A percentile compares a stretch with the other conserved stretches of the same genome.
These are phyloP conservation scores for Podargus strigoides DNA, from an alignment of 2,797 vertebrate species.

Conservation along the genomic window DNA sequence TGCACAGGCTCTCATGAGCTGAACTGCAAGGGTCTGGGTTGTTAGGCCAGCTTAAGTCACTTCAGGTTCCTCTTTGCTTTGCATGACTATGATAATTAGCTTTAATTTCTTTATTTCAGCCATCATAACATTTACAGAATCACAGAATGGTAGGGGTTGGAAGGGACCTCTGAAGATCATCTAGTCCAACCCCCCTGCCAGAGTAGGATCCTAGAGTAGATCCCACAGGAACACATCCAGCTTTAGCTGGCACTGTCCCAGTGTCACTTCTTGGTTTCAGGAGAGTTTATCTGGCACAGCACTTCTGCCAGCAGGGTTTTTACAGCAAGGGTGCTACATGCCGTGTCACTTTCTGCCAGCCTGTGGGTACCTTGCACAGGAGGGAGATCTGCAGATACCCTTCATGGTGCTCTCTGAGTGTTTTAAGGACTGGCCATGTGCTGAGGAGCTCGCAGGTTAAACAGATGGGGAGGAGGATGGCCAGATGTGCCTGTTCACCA, in stretches of 20 bases:
- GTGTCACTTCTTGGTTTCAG: not conserved
- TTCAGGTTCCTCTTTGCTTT: not conserved
- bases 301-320: not conserved
- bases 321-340: not conserved
- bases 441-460: not conserved
- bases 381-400: not conserved
- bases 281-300: not conserved
- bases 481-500: fast-evolving
- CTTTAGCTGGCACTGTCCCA: too few species aligned
- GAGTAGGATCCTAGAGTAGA: too few species aligned
- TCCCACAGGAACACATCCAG: too few species aligned
- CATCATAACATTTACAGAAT: too few species aligned
- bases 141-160: too few species aligned
- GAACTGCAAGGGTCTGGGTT: not conserved
- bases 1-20: not conserved
- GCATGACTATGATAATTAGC: fast-evolving
- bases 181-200: too few species aligned
- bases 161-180: too few species aligned
- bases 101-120: not conserved
- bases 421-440: not conserved
- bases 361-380: not conserved
- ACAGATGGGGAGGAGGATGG: not conserved
- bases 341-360: not conserved
- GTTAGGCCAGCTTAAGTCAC: not conserved
- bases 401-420: not conserved